Conservation (phyloP, 1,140 invertebrate genomes). For the Pogonognathellus flavescens region DNA sequence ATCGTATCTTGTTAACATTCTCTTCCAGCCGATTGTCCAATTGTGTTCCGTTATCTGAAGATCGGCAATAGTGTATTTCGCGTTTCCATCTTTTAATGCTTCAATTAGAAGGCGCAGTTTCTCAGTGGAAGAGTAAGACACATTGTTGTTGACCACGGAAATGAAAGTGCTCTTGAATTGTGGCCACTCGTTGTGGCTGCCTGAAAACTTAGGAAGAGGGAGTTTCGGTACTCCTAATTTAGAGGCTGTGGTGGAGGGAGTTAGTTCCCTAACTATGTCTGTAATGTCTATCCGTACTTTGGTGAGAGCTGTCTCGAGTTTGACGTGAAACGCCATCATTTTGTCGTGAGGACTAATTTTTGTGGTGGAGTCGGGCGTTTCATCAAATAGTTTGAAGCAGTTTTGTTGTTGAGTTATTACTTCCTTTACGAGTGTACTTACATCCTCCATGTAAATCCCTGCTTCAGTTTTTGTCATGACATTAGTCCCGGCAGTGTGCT, state of each 20-base stretch:
- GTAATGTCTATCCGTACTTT: background rate
- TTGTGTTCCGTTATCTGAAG: background rate
- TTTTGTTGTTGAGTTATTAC: background rate
- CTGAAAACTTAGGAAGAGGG: background rate
- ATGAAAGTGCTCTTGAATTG: background rate
- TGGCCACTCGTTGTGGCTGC: background rate
- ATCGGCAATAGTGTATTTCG: background rate
- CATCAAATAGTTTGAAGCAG: background rate
- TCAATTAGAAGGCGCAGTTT: constrained; percentile 24
- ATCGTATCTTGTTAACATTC: background rate
- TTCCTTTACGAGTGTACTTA: background rate
- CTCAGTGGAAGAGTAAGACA: background rate
- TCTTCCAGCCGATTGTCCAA: background rate
- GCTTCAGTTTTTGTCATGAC: background rate
- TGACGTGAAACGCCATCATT: background rate
- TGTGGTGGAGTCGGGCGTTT: background rate
- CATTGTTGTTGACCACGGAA: background rate
- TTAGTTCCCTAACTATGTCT: background rate
- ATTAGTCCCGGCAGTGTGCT: background rate
- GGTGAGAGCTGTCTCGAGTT: background rate
- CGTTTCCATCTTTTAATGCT: background rate
- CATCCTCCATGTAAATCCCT: background rate
- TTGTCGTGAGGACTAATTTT: background rate
- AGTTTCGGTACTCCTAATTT: background rate
- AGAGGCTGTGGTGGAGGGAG: background rate